Evolutionary conservation across 2,888 invertebrate genomes (phyloP).

Genomic region (Caenorhabditis macrosperma): DNA sequence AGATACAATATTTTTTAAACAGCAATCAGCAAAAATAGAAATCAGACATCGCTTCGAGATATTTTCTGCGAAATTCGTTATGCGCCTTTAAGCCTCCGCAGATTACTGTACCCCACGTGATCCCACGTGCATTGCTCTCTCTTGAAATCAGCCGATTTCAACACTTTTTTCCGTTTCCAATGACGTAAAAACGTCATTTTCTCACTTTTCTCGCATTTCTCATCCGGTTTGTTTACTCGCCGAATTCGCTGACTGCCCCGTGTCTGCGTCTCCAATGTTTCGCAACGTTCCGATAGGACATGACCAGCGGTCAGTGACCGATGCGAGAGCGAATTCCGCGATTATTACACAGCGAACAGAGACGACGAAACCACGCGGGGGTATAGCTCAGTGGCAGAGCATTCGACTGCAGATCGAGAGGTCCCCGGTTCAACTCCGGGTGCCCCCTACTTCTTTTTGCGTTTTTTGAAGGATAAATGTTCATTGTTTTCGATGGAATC

Average conservation of each 20-base stretch:
- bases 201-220: not conserved
- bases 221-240: not conserved
- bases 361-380: constrained; percentile 42
- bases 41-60: too few relatives aligned
- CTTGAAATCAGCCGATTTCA: too few relatives aligned
- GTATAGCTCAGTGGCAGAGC: constrained; percentile 80
- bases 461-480: not conserved
- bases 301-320: not conserved
- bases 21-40: too few relatives aligned
- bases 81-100: too few relatives aligned
- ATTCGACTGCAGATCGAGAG: constrained; percentile 80
- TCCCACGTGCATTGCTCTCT: too few relatives aligned
- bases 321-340: not conserved
- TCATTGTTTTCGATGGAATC: not conserved
- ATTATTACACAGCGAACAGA: not conserved
- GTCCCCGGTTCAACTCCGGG: constrained; percentile 78
- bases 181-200: constrained; percentile 4
- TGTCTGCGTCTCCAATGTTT: not conserved
- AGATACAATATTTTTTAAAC: too few relatives aligned
- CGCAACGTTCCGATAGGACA: too few relatives aligned
- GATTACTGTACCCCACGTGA: too few relatives aligned
- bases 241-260: not conserved
- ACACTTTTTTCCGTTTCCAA: not conserved
- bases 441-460: constrained; percentile 67
- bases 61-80: too few relatives aligned